phyloP scores from a whole-genome alignment of 2,113 vertebrate genomes.

The Alosa alosa region DNA sequence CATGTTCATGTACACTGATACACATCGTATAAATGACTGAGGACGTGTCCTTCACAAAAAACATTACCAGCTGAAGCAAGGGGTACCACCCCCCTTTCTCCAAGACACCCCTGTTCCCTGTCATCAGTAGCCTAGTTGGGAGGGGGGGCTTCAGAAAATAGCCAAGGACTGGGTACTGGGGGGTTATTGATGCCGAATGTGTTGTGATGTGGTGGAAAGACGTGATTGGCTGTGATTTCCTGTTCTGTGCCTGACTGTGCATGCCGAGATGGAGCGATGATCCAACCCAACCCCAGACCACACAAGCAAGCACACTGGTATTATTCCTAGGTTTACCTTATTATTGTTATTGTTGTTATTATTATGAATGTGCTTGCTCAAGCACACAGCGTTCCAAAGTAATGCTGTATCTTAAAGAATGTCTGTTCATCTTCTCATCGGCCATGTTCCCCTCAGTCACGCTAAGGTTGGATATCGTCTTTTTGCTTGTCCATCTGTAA shows the following conservation, averaged over 20 bases:
- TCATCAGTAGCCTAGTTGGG: neutral
- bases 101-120: neutral
- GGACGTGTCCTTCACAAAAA: slow-evolving; percentile 36
- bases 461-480: neutral
- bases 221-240: slow-evolving; percentile 7
- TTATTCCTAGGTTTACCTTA: too few species aligned
- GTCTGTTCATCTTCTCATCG: neutral
- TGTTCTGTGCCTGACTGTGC: neutral
- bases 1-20: neutral
- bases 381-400: too few species aligned
- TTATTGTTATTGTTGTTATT: too few species aligned
- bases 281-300: too few species aligned
- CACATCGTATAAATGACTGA: slow-evolving; percentile 24
- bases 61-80: slow-evolving; percentile 30
- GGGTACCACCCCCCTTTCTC: neutral
- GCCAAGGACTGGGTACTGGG: neutral
- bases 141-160: neutral
- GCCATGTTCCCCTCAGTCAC: too few species aligned
- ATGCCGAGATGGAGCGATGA: neutral
- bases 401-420: neutral
- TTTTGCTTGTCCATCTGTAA: neutral
- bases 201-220: neutral
- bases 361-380: too few species aligned
- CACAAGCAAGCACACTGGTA: neutral
- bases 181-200: neutral